A percentile compares a stretch with the other conserved stretches of the same genome.
phyloP scores from a whole-genome alignment of 2,888 invertebrate species.

The Odontocolon sp. region DNA sequence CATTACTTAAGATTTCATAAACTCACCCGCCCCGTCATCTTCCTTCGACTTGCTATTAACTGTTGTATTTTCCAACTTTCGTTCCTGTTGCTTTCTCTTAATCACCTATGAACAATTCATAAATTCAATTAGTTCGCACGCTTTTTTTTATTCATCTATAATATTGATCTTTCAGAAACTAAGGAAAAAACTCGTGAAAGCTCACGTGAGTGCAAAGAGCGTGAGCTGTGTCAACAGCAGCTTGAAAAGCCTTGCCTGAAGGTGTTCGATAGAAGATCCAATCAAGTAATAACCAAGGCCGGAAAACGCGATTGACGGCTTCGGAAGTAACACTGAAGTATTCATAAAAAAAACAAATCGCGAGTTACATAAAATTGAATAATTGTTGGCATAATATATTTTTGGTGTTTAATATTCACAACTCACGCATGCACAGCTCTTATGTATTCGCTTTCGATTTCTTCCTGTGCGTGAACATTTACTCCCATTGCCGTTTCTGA shows the following conservation, averaged over 20 bases:
- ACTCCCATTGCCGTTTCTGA: slow-evolving; percentile 87
- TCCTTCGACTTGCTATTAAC: neutral
- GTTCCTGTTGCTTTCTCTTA: slow-evolving; percentile 60
- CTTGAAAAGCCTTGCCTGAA: slow-evolving; percentile 63
- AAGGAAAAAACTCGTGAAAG: too few species aligned
- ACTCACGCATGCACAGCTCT: slow-evolving; percentile 82
- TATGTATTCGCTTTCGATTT: slow-evolving; percentile 81
- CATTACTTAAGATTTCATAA: neutral
- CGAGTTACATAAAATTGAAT: neutral
- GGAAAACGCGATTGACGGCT: slow-evolving; percentile 53
- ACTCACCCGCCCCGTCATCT: slow-evolving; percentile 43
- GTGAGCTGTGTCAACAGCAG: slow-evolving; percentile 61
- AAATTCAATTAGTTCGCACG: neutral
- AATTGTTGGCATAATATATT: neutral
- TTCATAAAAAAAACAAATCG: neutral
- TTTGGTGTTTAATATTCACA: neutral
- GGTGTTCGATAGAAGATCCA: slow-evolving; percentile 62
- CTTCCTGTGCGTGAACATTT: slow-evolving; percentile 81
- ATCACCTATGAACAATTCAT: slow-evolving; percentile 63
- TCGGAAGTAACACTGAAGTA: slow-evolving; percentile 36
- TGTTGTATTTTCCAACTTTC: too few species aligned
- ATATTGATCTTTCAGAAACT: too few species aligned
- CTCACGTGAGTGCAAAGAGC: slow-evolving; percentile 20
- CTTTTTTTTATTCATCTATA: neutral
- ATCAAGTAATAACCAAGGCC: slow-evolving; percentile 53